These are phyloP conservation scores for Gymnoscelis rufifasciata DNA, from an alignment of 2,888 invertebrate genomes.

Conservation along the genomic window DNA sequence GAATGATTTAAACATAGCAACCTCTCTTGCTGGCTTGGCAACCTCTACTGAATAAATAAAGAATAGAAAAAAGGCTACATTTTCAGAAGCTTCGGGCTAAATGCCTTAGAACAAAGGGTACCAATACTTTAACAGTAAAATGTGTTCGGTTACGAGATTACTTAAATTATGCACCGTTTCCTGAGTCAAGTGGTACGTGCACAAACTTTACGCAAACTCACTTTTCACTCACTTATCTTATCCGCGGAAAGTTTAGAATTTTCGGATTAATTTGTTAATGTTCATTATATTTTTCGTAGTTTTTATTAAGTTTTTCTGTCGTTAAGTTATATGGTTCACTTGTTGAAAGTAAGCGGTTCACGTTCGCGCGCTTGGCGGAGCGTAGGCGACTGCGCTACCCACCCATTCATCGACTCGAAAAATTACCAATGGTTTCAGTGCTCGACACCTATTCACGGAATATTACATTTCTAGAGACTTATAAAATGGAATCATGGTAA, in stretches of 20 bases:
- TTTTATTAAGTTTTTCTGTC: constrained; percentile 21
- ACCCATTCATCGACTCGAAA: constrained; percentile 61
- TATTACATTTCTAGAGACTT: too few species aligned
- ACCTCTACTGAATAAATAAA: not conserved
- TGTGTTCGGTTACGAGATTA: constrained; percentile 21
- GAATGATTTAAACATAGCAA: not conserved
- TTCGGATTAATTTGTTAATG: constrained; percentile 1
- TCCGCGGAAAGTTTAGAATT: not conserved
- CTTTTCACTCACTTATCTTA: not conserved
- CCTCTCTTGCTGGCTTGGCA: too few species aligned
- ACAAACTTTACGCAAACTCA: constrained; percentile 12
- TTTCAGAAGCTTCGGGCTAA: constrained; percentile 1
- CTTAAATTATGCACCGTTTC: constrained; percentile 23
- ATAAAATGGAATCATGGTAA: too few species aligned
- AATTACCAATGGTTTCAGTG: constrained; percentile 43
- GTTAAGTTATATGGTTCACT: constrained; percentile 41
- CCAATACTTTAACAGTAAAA: constrained; percentile 27
- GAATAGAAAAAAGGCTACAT: not conserved
- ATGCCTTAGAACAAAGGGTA: constrained; percentile 14
- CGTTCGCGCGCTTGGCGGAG: constrained; percentile 74
- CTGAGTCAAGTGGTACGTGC: constrained; percentile 14
- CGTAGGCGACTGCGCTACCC: constrained; percentile 73
- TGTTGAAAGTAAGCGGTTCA: constrained; percentile 54
- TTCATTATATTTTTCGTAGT: not conserved
- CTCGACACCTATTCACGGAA: constrained; percentile 45